phyloP scores from a whole-genome alignment of 2,888 invertebrate genomes.

The Gastracanthus pulcherrimus region DNA sequence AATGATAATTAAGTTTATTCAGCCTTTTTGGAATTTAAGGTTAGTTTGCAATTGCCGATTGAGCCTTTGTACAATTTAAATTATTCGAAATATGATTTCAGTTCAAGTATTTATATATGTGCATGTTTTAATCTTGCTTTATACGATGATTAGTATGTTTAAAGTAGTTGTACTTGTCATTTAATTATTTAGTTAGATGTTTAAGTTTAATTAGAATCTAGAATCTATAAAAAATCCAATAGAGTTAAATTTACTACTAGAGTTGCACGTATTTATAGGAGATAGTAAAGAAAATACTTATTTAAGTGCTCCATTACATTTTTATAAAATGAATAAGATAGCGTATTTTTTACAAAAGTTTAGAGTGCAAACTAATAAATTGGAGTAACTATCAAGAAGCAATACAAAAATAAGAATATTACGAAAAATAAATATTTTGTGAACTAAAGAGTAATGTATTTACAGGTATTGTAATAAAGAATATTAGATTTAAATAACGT shows the following conservation, averaged over 20 bases:
- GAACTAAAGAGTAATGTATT: slow-evolving; percentile 35
- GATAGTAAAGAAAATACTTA: not conserved
- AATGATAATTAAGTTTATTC: not conserved
- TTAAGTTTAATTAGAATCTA: not conserved
- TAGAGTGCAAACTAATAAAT: slow-evolving; percentile 33
- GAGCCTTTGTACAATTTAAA: not conserved
- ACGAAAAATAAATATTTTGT: slow-evolving; percentile 36
- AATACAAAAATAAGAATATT: slow-evolving; percentile 22
- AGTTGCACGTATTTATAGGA: not conserved
- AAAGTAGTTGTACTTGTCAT: not conserved
- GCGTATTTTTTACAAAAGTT: slow-evolving; percentile 37
- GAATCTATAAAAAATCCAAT: not conserved
- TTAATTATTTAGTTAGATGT: not conserved
- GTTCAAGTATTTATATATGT: not conserved
- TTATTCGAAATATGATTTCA: not conserved
- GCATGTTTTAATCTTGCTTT: not conserved
- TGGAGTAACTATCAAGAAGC: slow-evolving; percentile 20
- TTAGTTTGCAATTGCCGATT: slow-evolving; percentile 40
- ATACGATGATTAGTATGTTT: not conserved
- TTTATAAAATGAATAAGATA: slow-evolving; percentile 9
- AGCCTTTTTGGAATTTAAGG: not conserved
- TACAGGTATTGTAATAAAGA: slow-evolving; percentile 40
- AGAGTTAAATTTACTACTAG: not conserved
- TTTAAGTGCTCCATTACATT: not conserved
- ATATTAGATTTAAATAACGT: slow-evolving; percentile 29